Evolutionary conservation across 2,113 vertebrate species (phyloP).

Genomic region (Melanerpes formicivorus): DNA sequence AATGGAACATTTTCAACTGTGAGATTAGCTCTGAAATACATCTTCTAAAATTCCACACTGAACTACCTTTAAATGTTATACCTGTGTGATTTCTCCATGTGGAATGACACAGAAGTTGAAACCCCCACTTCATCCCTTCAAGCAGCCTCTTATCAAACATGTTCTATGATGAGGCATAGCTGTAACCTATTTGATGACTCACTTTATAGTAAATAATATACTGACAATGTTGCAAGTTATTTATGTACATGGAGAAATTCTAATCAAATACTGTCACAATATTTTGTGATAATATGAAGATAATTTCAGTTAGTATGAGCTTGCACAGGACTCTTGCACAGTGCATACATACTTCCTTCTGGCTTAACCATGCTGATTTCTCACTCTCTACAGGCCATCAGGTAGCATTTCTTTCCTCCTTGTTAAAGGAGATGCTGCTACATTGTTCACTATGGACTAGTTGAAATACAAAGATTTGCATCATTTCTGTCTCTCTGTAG

Average conservation of each 20-base stretch:
- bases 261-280: background rate
- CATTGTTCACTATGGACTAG: background rate
- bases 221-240: background rate
- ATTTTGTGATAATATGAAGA: background rate
- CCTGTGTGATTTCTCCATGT: background rate
- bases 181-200: background rate
- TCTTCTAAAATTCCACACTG: background rate
- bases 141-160: background rate
- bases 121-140: background rate
- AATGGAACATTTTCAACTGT: background rate
- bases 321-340: background rate
- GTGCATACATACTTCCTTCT: background rate
- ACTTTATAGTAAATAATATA: background rate
- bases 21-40: background rate
- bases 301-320: background rate
- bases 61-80: background rate
- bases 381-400: accelerated
- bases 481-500: background rate
- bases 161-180: background rate
- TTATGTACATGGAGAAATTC: background rate
- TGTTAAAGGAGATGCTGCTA: background rate
- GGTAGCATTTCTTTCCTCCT: background rate
- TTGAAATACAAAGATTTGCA: background rate
- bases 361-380: background rate
- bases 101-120: background rate